These are phyloP conservation scores for Megaceryle alcyon DNA, from an alignment of 2,797 vertebrate species.

Conservation along the genomic window DNA sequence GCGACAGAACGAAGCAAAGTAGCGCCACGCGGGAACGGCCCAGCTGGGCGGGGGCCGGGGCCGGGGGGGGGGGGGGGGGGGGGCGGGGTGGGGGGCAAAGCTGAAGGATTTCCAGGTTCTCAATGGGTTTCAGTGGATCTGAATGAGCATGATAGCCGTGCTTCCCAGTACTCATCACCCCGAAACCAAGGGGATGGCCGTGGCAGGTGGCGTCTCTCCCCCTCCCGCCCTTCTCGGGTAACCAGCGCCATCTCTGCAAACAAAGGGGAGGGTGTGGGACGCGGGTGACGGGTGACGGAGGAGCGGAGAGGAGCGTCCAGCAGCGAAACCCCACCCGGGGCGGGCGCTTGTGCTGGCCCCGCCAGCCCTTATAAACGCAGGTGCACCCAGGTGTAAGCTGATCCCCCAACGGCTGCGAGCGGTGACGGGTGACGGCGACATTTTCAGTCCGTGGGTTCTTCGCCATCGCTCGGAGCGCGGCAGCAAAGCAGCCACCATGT, in stretches of 20 bases:
- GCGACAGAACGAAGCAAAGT: no score
- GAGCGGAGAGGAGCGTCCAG: slow-evolving; percentile 41
- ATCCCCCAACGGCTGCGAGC: neutral
- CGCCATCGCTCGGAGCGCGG: accelerated
- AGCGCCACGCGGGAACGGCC: no score
- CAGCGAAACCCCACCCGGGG: slow-evolving; percentile 56
- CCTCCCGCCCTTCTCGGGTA: slow-evolving; percentile 14
- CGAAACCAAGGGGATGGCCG: neutral
- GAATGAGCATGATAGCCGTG: accelerated
- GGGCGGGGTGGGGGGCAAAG: neutral
- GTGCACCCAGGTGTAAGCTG: slow-evolving; percentile 25
- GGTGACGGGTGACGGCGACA: neutral
- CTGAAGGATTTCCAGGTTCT: neutral
- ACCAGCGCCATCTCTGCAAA: slow-evolving; percentile 52
- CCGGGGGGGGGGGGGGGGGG: no score
- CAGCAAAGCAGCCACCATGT: slow-evolving; percentile 79
- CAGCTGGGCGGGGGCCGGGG: no score
- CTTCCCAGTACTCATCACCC: neutral
- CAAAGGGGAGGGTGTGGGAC: slow-evolving; percentile 57
- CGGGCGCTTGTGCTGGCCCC: neutral
- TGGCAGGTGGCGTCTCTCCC: slow-evolving; percentile 35
- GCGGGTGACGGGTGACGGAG: neutral
- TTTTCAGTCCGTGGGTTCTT: neutral
- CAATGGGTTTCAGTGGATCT: neutral
- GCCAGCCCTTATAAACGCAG: slow-evolving; percentile 46